These are phyloP conservation scores for Nephrotoma guestfalica DNA, from an alignment of 2,888 invertebrate species.

Conservation along the genomic window DNA sequence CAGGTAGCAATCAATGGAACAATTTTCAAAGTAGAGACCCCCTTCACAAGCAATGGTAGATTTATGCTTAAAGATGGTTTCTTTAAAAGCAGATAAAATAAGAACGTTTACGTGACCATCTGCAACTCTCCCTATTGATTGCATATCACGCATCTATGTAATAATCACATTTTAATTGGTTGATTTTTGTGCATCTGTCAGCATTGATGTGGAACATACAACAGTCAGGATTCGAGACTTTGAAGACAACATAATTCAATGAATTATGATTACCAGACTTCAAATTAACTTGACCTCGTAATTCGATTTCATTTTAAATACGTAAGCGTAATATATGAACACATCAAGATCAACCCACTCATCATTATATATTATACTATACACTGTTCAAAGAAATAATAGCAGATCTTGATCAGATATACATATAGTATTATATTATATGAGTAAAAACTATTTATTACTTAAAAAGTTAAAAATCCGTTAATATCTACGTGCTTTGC, in stretches of 20 bases:
- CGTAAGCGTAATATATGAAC: not conserved
- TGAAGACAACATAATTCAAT: not conserved
- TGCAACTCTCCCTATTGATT: too few species aligned
- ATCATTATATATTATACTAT: not conserved
- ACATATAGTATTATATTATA: not conserved
- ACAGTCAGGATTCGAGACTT: too few species aligned
- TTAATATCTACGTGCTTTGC: not conserved
- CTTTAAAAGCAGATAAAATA: too few species aligned
- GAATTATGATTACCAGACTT: not conserved
- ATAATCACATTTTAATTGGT: too few species aligned
- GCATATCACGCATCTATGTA: too few species aligned
- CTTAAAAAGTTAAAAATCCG: not conserved
- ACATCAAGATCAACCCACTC: not conserved
- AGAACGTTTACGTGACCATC: too few species aligned
- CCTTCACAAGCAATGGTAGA: too few species aligned
- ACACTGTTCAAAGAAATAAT: not conserved
- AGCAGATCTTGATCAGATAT: not conserved
- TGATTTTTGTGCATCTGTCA: too few species aligned
- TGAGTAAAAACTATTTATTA: not conserved
- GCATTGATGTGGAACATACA: too few species aligned
- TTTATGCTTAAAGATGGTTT: too few species aligned
- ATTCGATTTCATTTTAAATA: not conserved
- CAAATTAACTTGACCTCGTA: not conserved
- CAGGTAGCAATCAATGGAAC: too few species aligned
- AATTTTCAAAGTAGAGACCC: too few species aligned